Percentiles rank a stretch among this genome's conserved stretches.
Evolutionary conservation across 92 coral and sea anemone genomes (phyloP).

Genomic region (Blastomussa wellsi): DNA sequence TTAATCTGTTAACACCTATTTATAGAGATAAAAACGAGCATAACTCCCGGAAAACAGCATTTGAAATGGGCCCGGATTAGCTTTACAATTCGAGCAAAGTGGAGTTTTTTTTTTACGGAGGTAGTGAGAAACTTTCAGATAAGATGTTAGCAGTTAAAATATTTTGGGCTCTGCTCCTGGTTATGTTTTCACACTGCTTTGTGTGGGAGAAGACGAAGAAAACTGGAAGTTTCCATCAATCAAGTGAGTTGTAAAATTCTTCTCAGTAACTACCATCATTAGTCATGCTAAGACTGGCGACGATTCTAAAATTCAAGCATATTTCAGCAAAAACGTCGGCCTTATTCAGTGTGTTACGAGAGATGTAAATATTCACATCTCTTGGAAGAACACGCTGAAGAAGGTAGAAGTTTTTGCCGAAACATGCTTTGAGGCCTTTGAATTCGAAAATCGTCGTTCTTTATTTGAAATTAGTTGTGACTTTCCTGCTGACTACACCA

Average conservation of each 20-base stretch:
- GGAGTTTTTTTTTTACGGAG: neutral
- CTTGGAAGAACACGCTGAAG: too few relatives aligned
- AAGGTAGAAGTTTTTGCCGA: too few relatives aligned
- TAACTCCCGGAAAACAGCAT: neutral
- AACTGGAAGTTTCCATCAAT: neutral
- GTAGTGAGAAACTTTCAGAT: too few relatives aligned
- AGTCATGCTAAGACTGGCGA: neutral
- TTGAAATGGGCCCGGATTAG: neutral
- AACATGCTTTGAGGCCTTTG: too few relatives aligned
- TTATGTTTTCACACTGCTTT: slow-evolving; percentile 9
- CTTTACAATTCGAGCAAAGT: neutral
- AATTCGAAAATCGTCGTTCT: too few relatives aligned
- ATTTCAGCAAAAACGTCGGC: too few relatives aligned
- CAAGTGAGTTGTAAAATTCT: slow-evolving; percentile 10
- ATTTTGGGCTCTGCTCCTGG: neutral
- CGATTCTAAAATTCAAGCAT: too few relatives aligned
- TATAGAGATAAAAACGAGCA: slow-evolving; percentile 4
- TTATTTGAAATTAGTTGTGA: neutral
- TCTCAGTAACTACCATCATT: too few relatives aligned
- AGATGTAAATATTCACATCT: too few relatives aligned
- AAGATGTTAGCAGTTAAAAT: neutral
- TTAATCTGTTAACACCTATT: slow-evolving; percentile 2
- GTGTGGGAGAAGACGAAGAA: slow-evolving; percentile 37
- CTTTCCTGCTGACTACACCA: neutral
- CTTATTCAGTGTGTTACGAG: too few relatives aligned